Evolutionary conservation across 2,797 vertebrate species (phyloP), one percentile per base, ranked within the genome.

Genomic region (Molossus molossus): DNA sequence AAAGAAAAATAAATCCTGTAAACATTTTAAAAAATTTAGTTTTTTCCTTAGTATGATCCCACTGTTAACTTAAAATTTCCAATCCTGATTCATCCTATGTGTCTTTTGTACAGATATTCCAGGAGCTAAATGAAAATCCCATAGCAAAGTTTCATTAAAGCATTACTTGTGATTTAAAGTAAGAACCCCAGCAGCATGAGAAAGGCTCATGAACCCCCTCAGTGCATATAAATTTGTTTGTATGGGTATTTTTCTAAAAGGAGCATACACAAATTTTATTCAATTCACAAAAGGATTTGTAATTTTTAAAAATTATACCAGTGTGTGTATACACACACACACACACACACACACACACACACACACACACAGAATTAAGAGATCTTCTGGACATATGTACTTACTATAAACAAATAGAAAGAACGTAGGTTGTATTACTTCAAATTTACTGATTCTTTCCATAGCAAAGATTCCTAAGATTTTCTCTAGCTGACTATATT

Each of bases 401-500:
- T 80, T 75, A 45, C 64, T 62, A 57, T 50, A 60, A 84, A 55
- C 23, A 37, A 45, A 37, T 7, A 20, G 27, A 82, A 81, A 33
- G 69, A 94, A 94, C 62, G 33, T 4, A 90, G 53, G n/a, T 4
- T 40, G 13, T n/a, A 15, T 60, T 23, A 48, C 70, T 94, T 80
- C 37, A 62, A 48, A 72, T 53, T 45, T 73, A 83, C n/a, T 91
- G 25, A 33, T 58, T 85, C 79, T 93, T 94, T 27, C 76, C 21
- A 87, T 12, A 58, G 25, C 65, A 72, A 79, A 92, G 75, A 89
- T 53, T 57, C 29, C 55, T 70, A 86, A 65, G 33, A 65, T 75
- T 55, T 88, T 69, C 76, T 85, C 69, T n/a, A 90, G 73, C 9
- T 88, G 50, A 53, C 25, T 80, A 12, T 23, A 62, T 87, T 93